Base-by-base conservation (phyloP, 1,140 invertebrate genomes). In the Stratiolaelaps scimitus region DNA sequence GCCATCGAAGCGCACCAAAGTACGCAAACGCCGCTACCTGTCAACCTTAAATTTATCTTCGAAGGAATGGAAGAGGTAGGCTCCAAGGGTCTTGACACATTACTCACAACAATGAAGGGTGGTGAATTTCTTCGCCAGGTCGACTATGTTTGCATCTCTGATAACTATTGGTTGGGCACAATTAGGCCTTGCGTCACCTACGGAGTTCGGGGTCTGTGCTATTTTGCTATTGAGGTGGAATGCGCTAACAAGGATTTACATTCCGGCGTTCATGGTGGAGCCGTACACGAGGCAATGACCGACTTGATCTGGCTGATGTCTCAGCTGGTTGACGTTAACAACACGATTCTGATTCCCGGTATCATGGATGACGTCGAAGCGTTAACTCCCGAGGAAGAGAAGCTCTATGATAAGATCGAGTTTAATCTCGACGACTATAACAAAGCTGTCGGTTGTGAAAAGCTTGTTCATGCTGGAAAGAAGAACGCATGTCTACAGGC, bases 11-110 rank as follows among this genome's bases (percentile, higher is more conserved):
- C 85, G 13, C 93, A 83, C 74, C 84, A 93, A 77, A 81, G 83
- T 67, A 77, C 83, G 67, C 80, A 81, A 5, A 72, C 75, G 56
- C 80, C 83, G 67, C 73, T 97, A 48, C 92, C 94, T 26, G 84
- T 97, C 0, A 98, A 98, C 77, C 72, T 98, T 0, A 96, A 88
- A 82, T 97, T 98, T 78, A 82, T 89, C 20, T 91, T 98, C 74
- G 94, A 98, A 81, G 92, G 89, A 47, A 98, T 98, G 94, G 95
- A 98, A 79, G 95, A 98, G 77, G 87, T 84, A 72, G 93, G 94
- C 7, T 96, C 92, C 68, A 87, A 91, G 76, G 94, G 94, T 30
- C 78, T 98, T 15, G 92, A 98, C 75, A 86, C 90, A 2, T 75
- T 96, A 17, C 77, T 98, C 1, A 77, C 82, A 68, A 74, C 82